A percentile compares a stretch with the other conserved stretches of the same genome.
These are phyloP conservation scores for Poicephalus gulielmi DNA, from an alignment of 2,113 vertebrate species.

Conservation along the genomic window DNA sequence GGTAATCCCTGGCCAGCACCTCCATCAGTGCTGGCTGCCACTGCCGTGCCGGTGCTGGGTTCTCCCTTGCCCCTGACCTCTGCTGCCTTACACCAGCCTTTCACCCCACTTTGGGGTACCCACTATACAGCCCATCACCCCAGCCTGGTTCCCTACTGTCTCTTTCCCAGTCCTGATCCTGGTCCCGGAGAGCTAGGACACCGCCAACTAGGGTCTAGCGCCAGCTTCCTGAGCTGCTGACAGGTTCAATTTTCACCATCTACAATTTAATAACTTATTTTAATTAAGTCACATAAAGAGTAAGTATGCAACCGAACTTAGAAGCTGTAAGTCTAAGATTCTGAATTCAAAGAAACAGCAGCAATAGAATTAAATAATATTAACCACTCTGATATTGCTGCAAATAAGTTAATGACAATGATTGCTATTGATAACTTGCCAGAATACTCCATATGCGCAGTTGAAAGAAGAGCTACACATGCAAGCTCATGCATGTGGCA, in stretches of 20 bases:
- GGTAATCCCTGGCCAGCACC: not conserved
- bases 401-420: not conserved
- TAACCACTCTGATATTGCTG: not conserved
- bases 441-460: rapidly evolving
- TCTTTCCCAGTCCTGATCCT: not conserved
- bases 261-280: not conserved
- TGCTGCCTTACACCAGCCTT: not conserved
- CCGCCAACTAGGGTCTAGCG: not conserved
- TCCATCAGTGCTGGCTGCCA: not conserved
- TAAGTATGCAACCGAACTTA: not conserved
- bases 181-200: not conserved
- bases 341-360: not conserved
- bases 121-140: not conserved
- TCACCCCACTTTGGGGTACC: not conserved
- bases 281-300: not conserved
- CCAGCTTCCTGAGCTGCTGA: not conserved
- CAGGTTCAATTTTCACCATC: too few species aligned
- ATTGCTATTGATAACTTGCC: not conserved
- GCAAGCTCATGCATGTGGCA: rapidly evolving
- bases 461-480: not conserved
- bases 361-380: not conserved
- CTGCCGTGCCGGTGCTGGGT: not conserved
- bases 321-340: not conserved
- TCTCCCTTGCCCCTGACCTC: not conserved
- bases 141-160: not conserved